Base-by-base conservation (phyloP, 2,888 invertebrate genomes). In the Linyphia triangularis region DNA sequence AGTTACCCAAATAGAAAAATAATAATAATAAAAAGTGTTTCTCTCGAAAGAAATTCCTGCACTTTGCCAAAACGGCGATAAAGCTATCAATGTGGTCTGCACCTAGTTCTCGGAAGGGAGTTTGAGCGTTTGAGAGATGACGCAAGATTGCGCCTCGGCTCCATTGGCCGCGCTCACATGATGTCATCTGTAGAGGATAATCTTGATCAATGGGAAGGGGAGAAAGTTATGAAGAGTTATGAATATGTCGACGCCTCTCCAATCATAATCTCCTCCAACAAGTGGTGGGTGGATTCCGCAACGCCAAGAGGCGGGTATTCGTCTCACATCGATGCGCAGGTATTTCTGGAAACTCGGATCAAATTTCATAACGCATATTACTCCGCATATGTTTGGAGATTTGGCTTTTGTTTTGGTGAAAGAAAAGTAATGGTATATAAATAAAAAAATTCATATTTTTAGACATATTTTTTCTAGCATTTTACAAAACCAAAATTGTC, bases 191-290 rank as follows among this genome's bases (percentile, higher is more conserved):
- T 22, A n/a, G 51, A 30, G n/a, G 81, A 63, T 75, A 81, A 81
- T 81, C 81, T 57, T 86, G 86, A 86, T 86, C 86, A 86, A 86
- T 86, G 86, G 70, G 86, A 75, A 63, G 40, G 59, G 86, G 73
- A 22, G 86, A 86, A 86, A 86, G 86, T 86, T 86, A 86, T 86
- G 86, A 86, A 86, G 86, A 86, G 81, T 75, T 86, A 86, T 86
- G 86, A 86, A 86, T 81, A 81, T 81, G 81, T 81, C 73, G 72
- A 73, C 73, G 79, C 79, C 81, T 86, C 86, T n/a, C 86, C 86
- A 86, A 86, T 86, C 86, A 86, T 86, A 86, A 75, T 73, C 24
- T 65, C n/a, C n/a, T 59, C 57, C 65, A 73, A 75, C 84, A 77
- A 57, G 75, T 75, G 57, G 81, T 43, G 86, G 81, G 86, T 81